Evolutionary conservation across 2,797 vertebrate species (phyloP).

Genomic region (Antrozous pallidus): DNA sequence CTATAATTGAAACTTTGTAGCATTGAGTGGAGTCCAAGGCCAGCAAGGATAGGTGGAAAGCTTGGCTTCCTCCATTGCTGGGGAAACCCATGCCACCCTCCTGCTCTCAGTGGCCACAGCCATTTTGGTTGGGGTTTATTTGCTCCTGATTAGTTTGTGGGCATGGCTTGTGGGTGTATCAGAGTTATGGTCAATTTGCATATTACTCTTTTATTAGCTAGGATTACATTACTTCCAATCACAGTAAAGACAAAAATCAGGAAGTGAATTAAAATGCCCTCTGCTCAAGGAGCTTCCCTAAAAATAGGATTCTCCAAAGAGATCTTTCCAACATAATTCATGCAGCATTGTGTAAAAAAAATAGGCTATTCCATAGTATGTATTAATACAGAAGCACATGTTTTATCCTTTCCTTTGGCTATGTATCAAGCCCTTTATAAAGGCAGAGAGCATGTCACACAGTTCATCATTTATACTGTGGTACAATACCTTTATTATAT

Average conservation of each 20-base stretch:
- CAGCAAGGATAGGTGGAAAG: too few relatives aligned
- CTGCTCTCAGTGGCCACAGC: too few relatives aligned
- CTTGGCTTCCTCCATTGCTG: too few relatives aligned
- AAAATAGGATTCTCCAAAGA: neutral
- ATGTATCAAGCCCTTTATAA: constrained; percentile 9
- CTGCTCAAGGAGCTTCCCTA: neutral
- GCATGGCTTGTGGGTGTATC: too few relatives aligned
- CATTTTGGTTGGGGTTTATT: too few relatives aligned
- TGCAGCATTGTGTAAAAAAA: neutral
- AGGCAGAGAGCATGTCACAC: neutral
- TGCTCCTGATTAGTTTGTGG: too few relatives aligned
- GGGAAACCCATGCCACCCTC: too few relatives aligned
- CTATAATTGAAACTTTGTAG: too few relatives aligned
- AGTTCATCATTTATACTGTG: neutral
- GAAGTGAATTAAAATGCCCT: neutral
- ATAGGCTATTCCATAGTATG: neutral
- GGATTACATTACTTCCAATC: neutral
- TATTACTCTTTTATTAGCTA: too few relatives aligned
- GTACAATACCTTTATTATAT: neutral
- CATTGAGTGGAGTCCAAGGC: too few relatives aligned
- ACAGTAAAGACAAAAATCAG: neutral
- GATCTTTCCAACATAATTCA: constrained; percentile 24
- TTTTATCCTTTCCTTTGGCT: neutral
- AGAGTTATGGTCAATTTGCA: too few relatives aligned
- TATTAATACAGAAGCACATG: neutral